phyloP scores from a whole-genome alignment of 1,140 invertebrate species.

The Trissolcus basalis region DNA sequence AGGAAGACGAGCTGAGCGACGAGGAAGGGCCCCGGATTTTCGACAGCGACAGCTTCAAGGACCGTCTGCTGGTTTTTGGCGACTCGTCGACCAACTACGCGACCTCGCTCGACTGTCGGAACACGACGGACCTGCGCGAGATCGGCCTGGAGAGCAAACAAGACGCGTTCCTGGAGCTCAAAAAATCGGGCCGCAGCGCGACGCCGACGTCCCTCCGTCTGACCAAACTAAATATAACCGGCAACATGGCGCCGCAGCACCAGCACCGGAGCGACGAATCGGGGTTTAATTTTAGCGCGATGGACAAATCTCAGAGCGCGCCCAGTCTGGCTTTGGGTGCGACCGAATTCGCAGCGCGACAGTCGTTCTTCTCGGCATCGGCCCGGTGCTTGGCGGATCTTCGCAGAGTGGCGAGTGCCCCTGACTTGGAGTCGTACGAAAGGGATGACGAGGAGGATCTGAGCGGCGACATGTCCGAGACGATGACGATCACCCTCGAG shows the following conservation, averaged over 20 bases:
- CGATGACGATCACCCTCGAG: conserved; percentile 49
- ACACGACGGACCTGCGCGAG: conserved; percentile 73
- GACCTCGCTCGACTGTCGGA: conserved; percentile 70
- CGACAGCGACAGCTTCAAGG: conserved; percentile 63
- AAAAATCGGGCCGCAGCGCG: conserved; percentile 62
- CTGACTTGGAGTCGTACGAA: conserved; percentile 76
- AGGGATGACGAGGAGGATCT: conserved; percentile 27
- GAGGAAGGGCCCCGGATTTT: conserved; percentile 55
- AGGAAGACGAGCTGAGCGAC: conserved; percentile 61
- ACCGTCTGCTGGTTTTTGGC: conserved; percentile 63
- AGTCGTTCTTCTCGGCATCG: too few species aligned
- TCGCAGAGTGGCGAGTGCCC: conserved; percentile 75
- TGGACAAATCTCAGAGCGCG: conserved; percentile 74
- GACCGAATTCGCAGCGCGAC: conserved; percentile 57
- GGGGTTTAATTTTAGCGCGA: conserved; percentile 75
- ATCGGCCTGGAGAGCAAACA: conserved; percentile 71
- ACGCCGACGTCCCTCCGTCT: conserved; percentile 61
- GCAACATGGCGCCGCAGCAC: conserved; percentile 60
- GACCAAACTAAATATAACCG: conserved; percentile 71
- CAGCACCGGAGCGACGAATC: conserved; percentile 70
- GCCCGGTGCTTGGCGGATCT: too few species aligned
- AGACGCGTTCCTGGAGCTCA: conserved; percentile 68
- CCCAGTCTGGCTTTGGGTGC: conserved; percentile 73
- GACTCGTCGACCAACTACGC: conserved; percentile 63
- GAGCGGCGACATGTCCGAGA: conserved; percentile 45